Percentiles rank a stretch among this genome's conserved stretches.
Conservation (phyloP, 1,140 invertebrate species). For the Drosophila albomicans region DNA sequence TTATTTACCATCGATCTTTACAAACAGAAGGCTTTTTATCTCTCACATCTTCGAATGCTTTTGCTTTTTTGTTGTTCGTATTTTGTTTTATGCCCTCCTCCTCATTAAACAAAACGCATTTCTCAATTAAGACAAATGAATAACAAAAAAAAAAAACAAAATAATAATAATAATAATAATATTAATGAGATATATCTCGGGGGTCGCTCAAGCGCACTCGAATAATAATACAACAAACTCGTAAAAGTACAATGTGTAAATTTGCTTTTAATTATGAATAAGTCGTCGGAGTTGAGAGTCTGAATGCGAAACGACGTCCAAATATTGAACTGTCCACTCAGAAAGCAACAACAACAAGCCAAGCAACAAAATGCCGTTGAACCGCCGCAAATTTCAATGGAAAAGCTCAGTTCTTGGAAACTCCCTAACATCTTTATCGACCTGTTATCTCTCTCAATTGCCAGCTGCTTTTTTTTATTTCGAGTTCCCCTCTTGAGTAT, state of each 20-base stretch:
- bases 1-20: slow-evolving; percentile 62
- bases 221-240: slow-evolving; percentile 24
- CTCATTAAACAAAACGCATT: slow-evolving; percentile 51
- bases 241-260: slow-evolving; percentile 50
- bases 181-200: slow-evolving; percentile 24
- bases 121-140: slow-evolving; percentile 58
- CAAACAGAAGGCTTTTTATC: slow-evolving; percentile 11
- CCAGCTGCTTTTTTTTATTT: neutral
- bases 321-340: slow-evolving; percentile 29
- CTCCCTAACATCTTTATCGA: neutral
- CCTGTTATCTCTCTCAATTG: neutral
- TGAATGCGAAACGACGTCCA: neutral
- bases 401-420: slow-evolving; percentile 4
- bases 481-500: too few relatives aligned
- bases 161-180: slow-evolving; percentile 5
- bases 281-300: neutral
- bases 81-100: neutral
- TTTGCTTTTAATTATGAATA: slow-evolving; percentile 46
- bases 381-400: slow-evolving; percentile 6
- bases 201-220: slow-evolving; percentile 9
- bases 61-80: neutral
- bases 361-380: slow-evolving; percentile 11
- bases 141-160: slow-evolving; percentile 8
- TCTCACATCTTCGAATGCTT: neutral
- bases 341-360: neutral